phyloP scores from a whole-genome alignment of 2,113 vertebrate genomes.

The Oryzias woworae region DNA sequence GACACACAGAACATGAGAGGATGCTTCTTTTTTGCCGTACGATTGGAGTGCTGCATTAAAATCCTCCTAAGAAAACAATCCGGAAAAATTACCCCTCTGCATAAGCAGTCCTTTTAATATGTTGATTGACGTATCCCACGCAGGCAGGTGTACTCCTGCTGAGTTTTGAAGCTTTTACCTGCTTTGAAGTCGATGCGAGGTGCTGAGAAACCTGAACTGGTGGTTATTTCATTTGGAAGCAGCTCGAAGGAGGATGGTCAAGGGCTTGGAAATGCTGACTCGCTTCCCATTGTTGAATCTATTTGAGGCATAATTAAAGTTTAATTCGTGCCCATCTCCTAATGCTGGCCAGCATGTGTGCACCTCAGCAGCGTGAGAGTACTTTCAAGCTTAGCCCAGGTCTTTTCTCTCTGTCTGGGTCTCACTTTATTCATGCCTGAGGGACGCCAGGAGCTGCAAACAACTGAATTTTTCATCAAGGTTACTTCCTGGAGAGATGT shows the following conservation, averaged over 20 bases:
- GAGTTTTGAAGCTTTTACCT: constrained; percentile 24
- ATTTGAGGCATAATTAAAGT: constrained; percentile 86
- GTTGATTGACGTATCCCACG: too few relatives aligned
- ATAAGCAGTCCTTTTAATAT: too few relatives aligned
- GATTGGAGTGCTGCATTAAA: too few relatives aligned
- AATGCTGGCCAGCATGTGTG: constrained; percentile 50
- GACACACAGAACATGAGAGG: too few relatives aligned
- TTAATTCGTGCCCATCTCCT: constrained; percentile 83
- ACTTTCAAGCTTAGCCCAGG: constrained; percentile 71
- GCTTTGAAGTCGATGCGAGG: constrained; percentile 30
- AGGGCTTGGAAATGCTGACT: constrained; percentile 89
- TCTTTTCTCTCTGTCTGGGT: constrained; percentile 70
- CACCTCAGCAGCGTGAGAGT: constrained; percentile 61
- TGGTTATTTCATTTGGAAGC: constrained; percentile 48
- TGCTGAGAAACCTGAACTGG: constrained; percentile 35
- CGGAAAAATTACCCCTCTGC: too few relatives aligned
- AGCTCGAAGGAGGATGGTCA: constrained; percentile 76
- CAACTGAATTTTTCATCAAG: constrained; percentile 82
- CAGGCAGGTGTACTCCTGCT: background rate
- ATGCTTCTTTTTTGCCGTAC: too few relatives aligned
- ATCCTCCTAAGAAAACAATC: too few relatives aligned
- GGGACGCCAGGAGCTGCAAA: constrained; percentile 76
- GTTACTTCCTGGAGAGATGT: constrained; percentile 78
- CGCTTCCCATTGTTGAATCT: constrained; percentile 83
- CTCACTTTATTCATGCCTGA: constrained; percentile 79